These are phyloP conservation scores for Gymnoscopelus microlampas DNA, from an alignment of 2,797 vertebrate genomes.

Conservation along the genomic window DNA sequence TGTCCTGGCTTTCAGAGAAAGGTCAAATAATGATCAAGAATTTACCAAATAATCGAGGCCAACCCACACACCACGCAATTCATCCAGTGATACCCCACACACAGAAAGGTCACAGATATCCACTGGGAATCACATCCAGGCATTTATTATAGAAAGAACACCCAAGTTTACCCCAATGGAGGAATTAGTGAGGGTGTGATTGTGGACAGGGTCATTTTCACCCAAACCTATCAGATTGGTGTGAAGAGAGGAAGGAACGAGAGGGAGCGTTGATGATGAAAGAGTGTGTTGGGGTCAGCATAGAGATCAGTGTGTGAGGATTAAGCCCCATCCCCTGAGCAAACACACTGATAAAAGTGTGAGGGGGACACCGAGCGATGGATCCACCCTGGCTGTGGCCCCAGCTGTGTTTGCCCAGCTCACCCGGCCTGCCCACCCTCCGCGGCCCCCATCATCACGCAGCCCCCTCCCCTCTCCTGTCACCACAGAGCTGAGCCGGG, in stretches of 20 bases:
- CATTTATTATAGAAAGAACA: conserved; percentile 48
- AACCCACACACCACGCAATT: conserved; percentile 63
- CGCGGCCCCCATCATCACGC: background rate
- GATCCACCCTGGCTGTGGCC: conserved; percentile 55
- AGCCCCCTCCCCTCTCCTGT: background rate
- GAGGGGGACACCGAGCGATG: conserved; percentile 47
- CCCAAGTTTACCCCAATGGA: conserved; percentile 51
- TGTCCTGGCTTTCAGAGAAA: conserved; percentile 1
- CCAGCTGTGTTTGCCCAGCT: conserved; percentile 82
- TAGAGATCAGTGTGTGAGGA: conserved; percentile 63
- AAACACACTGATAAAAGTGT: conserved; percentile 76
- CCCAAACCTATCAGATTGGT: conserved; percentile 43
- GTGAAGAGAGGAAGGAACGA: conserved; percentile 14
- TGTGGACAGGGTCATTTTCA: conserved; percentile 64
- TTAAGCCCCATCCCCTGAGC: conserved; percentile 77
- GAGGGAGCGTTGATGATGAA: background rate
- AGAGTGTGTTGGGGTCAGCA: conserved; percentile 27
- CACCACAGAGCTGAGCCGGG: conserved; percentile 3
- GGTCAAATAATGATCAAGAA: conserved; percentile 35
- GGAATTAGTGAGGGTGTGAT: conserved; percentile 59
- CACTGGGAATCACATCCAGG: conserved; percentile 16
- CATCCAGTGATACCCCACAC: conserved; percentile 25
- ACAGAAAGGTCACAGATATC: conserved; percentile 48
- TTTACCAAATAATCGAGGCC: conserved; percentile 19
- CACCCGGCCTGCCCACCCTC: conserved; percentile 41